Percentiles rank a stretch among this genome's conserved stretches.
phyloP scores from a whole-genome alignment of 2,113 vertebrate genomes.

The Neomonachus schauinslandi region DNA sequence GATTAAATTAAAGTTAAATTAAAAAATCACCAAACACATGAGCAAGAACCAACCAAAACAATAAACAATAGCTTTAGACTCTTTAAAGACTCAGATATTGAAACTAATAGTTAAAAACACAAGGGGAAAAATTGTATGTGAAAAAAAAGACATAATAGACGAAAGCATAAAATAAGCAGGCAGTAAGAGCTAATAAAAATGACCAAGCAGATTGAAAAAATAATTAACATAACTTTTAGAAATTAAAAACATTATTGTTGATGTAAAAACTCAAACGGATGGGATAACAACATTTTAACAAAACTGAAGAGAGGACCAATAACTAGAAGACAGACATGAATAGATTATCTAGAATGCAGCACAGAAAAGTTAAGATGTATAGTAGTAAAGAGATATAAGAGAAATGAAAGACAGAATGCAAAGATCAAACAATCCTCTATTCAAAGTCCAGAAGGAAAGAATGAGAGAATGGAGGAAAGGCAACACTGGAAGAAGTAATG shows the following conservation, averaged over 20 bases:
- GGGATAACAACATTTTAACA: neutral
- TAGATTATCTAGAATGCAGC: neutral
- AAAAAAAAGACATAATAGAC: neutral
- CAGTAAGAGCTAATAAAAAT: neutral
- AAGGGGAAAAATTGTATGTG: neutral
- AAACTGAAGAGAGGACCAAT: neutral
- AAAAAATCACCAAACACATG: neutral
- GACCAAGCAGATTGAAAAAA: neutral
- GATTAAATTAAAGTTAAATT: neutral
- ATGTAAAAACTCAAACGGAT: neutral
- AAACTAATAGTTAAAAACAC: neutral
- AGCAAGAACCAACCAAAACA: conserved; percentile 17
- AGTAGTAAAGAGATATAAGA: neutral
- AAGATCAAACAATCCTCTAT: neutral
- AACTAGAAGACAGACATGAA: neutral
- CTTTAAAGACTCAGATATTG: neutral
- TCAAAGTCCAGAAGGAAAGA: neutral
- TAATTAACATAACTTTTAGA: neutral
- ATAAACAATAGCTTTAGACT: neutral
- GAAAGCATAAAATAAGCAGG: neutral
- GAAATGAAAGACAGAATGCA: neutral
- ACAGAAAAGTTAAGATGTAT: neutral
- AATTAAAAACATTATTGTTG: neutral
- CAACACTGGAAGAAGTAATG: neutral
- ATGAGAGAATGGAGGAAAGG: neutral